Evolutionary conservation across 53 echinoderm and acorn worm species (phyloP), one percentile per base, ranked within the genome.

Genomic region (Luidia sarsii): DNA sequence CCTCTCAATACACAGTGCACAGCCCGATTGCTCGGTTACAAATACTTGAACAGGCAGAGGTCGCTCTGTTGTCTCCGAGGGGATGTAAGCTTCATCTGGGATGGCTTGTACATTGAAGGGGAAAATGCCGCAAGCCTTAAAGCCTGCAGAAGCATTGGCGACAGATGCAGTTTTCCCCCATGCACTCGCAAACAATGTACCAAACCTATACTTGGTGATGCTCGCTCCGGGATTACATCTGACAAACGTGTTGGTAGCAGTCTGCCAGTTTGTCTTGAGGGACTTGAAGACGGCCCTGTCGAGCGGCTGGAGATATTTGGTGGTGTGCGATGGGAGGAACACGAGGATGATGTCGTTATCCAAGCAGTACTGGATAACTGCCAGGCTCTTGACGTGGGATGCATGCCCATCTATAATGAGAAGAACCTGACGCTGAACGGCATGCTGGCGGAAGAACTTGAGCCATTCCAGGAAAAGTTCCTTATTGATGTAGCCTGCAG

Each of bases 401-500:
- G 60, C 49, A 29, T 90, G 86, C 22, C 90, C 90, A 67, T 90
- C 82, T 7, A 74, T 81, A 22, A 90, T 48, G 0, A 90, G 82
- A 19, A 90, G 57, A 8, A n/a, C n/a, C n/a, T n/a, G n/a, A n/a
- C n/a, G n/a, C n/a, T n/a, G n/a, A n/a, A n/a, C n/a, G n/a, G n/a
- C 82, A 82, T 86, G 67, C 43, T 29, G 81, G 1, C 82, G 32
- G 33, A 90, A 90, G 29, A 74, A 11, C 13, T 75, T 81, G 33
- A 81, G 62, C 86, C 90, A 81, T 32, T 90, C 66, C 46, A 90
- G 52, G 53, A 90, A 86, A 14, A 82, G 20, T 34, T 82, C 75
- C 31, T 48, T 82, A 52, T 90, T 90, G 54, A 85, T 85, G 62
- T 81, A 90, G 0, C 75, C 81, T n/a, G n/a, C n/a, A n/a, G n/a